Percentiles rank a stretch among this genome's conserved stretches.
Conservation (phyloP, 2,888 invertebrate genomes). For the Gymnocheta viridis region DNA sequence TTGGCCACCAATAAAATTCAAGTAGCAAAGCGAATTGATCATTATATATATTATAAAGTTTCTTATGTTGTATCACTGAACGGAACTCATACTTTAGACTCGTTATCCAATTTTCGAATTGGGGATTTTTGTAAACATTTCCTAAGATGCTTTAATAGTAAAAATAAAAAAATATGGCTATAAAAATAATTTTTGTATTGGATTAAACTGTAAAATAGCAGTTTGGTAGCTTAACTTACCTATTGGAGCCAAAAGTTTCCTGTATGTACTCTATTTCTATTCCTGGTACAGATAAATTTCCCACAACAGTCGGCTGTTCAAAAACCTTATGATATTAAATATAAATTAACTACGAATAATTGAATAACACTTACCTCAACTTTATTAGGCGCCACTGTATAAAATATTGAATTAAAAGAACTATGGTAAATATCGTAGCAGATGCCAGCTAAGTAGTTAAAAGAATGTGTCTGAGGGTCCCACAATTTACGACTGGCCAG, state of each 20-base stretch:
- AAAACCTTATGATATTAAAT: background rate
- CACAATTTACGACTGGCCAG: background rate
- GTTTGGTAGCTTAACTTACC: too few relatives aligned
- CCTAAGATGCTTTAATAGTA: background rate
- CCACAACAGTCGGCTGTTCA: background rate
- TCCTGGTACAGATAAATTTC: background rate
- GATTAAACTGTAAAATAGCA: too few relatives aligned
- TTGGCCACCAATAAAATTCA: constrained; percentile 60
- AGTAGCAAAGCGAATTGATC: constrained; percentile 40
- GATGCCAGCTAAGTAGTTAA: constrained; percentile 13
- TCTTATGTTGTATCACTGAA: constrained; percentile 24
- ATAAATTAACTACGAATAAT: background rate
- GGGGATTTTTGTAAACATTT: background rate
- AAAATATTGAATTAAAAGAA: constrained; percentile 16
- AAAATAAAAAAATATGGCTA: background rate
- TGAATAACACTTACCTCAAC: constrained; percentile 17
- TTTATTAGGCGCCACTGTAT: background rate
- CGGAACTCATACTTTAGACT: constrained; percentile 3
- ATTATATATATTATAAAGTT: background rate
- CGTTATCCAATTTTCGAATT: background rate
- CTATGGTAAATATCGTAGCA: constrained; percentile 23
- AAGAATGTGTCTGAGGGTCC: background rate
- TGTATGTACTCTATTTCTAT: too few relatives aligned
- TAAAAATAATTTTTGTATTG: background rate
- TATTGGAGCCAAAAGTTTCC: background rate